Base-by-base conservation (phyloP, 2,888 invertebrate species). In the Noctua janthe region DNA sequence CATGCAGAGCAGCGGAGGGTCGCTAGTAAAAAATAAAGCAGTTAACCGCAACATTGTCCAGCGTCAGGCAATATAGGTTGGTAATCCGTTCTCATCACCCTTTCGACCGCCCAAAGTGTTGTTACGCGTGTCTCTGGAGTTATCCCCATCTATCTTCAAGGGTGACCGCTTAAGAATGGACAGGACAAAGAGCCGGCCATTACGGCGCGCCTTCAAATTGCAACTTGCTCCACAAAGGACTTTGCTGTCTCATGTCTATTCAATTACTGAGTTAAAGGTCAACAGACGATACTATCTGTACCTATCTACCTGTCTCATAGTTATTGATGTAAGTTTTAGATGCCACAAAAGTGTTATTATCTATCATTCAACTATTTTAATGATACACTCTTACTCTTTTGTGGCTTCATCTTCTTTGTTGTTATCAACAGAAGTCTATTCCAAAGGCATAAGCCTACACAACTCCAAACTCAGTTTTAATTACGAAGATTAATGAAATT, bases 241-340 rank as follows among this genome's bases (percentile, higher is more conserved):
- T 91, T 90, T 93, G 94, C 93, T 92, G 93, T 93, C 91, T 95
- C 94, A 94, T 92, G 92, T 93, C 93, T 93, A 92, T 94, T 94
- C 94, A 94, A 95, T 95, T 95, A 94, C 92, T 88, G 88, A 47
- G 69, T 47, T 87, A 92, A 91, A 93, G 94, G 94, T 94, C 93
- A 93, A 91, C 87, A 89, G 87, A 91, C 90, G 88, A 87, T 82
- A 88, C 86, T 88, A 87, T 89, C 83, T 89, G 80, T 80, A 85
- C 76, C 43, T 74, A 84, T 76, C 39, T 69, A 72, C 83, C 73
- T 74, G 71, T 35, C 51, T 47, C 23, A 54, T 66, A 59, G n/a
- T n/a, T 54, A 49, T 54, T 35, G 29, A n/a, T 81, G 62, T 35
- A n/a, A 20, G 62, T 59, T 74, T 29, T 23, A 15, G 39, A 66